Evolutionary conservation across 2,113 vertebrate genomes (phyloP).

Genomic region (Formicarius rufipectus): DNA sequence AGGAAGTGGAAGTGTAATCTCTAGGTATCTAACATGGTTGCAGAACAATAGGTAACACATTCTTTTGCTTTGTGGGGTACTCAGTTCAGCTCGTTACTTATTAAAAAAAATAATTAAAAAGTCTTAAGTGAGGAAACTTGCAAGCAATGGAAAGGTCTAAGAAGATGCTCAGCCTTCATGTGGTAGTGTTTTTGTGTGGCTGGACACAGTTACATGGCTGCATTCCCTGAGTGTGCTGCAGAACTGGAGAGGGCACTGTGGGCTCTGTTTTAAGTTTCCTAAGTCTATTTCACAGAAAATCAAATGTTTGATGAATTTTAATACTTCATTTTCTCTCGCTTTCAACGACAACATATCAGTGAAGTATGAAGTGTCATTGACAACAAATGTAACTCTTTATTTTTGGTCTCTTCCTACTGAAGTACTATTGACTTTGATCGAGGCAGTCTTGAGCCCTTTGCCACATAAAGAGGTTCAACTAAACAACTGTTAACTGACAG

Average conservation of each 20-base stretch:
- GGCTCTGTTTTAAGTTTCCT: slow-evolving; percentile 33
- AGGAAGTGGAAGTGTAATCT: neutral
- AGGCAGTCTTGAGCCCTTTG: neutral
- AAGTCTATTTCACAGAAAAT: neutral
- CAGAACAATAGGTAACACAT: neutral
- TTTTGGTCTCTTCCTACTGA: slow-evolving; percentile 1
- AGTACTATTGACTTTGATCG: neutral
- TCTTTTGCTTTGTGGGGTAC: neutral
- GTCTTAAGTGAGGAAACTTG: neutral
- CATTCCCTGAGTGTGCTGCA: neutral
- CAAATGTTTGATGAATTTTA: neutral
- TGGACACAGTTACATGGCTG: neutral
- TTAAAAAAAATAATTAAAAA: neutral
- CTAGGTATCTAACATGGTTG: neutral
- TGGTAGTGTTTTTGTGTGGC: neutral
- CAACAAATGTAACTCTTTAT: neutral
- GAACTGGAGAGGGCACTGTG: slow-evolving; percentile 67
- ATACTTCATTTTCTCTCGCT: neutral
- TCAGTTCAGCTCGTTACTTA: neutral
- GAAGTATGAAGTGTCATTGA: neutral
- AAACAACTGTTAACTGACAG: neutral
- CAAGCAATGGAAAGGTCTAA: neutral
- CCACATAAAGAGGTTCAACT: neutral
- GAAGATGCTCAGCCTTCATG: neutral
- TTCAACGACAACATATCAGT: neutral